These are phyloP conservation scores for Amphimallon solstitiale DNA, from an alignment of 2,888 invertebrate genomes.

Conservation along the genomic window DNA sequence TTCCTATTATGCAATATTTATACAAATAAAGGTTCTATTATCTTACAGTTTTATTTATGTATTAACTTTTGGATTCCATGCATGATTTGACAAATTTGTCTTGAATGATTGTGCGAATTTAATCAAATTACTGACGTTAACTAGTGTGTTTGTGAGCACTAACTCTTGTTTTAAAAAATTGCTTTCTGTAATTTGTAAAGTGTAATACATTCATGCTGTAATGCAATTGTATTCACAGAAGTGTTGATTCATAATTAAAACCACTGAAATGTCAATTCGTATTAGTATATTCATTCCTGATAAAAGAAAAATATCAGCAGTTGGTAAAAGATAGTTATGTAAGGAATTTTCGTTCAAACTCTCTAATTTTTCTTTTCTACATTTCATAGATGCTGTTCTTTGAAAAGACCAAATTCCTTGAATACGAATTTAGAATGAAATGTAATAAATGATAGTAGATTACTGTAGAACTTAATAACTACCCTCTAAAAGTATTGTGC, in stretches of 20 bases:
- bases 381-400: no score
- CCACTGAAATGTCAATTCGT: no score
- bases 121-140: neutral
- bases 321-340: no score
- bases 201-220: slow-evolving; percentile 18
- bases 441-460: no score
- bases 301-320: no score
- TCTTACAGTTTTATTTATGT: neutral
- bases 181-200: neutral
- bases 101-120: neutral
- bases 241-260: neutral
- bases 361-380: no score
- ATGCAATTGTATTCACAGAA: slow-evolving; percentile 6
- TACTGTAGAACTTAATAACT: no score
- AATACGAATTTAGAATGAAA: no score
- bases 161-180: neutral
- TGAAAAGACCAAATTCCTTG: no score
- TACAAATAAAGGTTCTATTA: neutral
- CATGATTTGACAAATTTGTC: neutral
- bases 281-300: no score
- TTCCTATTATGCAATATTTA: neutral
- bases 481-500: no score
- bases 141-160: neutral
- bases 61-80: neutral
- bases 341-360: no score